Evolutionary conservation across 2,797 vertebrate species (phyloP), one percentile per base, ranked within the genome.

Genomic region (Liasis olivaceus): DNA sequence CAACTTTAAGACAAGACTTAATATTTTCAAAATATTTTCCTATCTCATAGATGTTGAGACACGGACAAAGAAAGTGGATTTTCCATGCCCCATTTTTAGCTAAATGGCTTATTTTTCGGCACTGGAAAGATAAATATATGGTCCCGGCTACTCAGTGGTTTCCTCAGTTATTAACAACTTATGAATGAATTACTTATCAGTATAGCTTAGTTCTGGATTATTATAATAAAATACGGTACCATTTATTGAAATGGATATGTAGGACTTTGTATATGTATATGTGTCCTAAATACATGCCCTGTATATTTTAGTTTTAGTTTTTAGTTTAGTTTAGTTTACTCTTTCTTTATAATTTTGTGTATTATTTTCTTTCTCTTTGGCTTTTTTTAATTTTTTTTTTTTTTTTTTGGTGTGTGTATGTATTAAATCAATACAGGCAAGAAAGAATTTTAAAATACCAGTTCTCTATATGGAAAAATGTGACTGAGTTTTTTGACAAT

Each of bases 401-500:
- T 47, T 81, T 81, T 54, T 54, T 54, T 54, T 1, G 8, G 36
- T 42, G 3, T 12, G 20, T 8, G 36, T 81, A 81, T 17, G 36
- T 47, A 8, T 47, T 81, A 77, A 11, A 42, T 77, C 42, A 42
- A 77, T 42, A 42, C 42, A 77, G 72, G 22, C 9, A 20, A 77
- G 22, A 72, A 77, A 77, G 3, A 77, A 69, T n/a, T 15, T 54
- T 54, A 54, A n/a, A 42, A 77, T 20, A 77, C 6, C 69, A 42
- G 36, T 77, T 42, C 8, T 77, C 8, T 36, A 26, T 62, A 84
- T 54, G 0, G 2, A 63, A 91, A 93, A 91, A 94, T 58, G 60
- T 91, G 63, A 93, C 6, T 22, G 58, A 9, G 60, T 59, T 95
- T 93, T 81, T 60, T 89, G 47, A 58, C 54, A 13, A 89, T 22